Base-by-base conservation (phyloP, 2,888 invertebrate species). In the Myathropa florea region DNA sequence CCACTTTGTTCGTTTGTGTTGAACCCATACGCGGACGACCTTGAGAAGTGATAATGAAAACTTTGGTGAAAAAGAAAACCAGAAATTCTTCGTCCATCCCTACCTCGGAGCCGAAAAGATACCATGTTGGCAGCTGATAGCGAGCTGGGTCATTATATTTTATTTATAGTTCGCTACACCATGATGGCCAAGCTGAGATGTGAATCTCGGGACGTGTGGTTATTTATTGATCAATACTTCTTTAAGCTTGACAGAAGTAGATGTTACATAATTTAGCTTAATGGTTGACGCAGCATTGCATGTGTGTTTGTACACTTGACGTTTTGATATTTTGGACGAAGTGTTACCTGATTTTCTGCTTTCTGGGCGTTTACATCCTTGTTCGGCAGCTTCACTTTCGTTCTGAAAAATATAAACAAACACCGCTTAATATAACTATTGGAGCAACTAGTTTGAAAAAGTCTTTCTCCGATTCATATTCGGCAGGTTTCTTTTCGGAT, bases 41-140 rank as follows among this genome's bases (percentile, higher is more conserved):
- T 80, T 80, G 72, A 80, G 60, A 67, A n/a, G 53, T 80, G 71
- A 79, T 80, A 73, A 80, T 72, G 67, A 59, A 80, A 67, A 57
- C 60, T 21, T 71, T 23, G 2, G 60, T 18, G 53, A 67, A 79
- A 46, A 7, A 53, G 33, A 72, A 80, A 61, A 80, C 67, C 72
- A 53, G 72, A 70, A 78, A 70, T 70, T 79, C 63, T 67, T 68
- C 61, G 61, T 30, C 46, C 28, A 75, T 65, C 36, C 26, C 26
- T 63, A 28, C 24, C 33, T n/a, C 30, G 6, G 23, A 14, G 4
- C 59, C 21, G 21, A 67, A 23, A 39, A 59, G n/a, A 28, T 59
- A 65, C 36, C 61, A 36, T 46, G 30, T 36, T 70, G 12, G 60
- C 33, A 63, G 10, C 26, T 55, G 23, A 60, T 60, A 30, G 30